Conservation (phyloP, 2,888 invertebrate genomes). For the Cheilosia soror region DNA sequence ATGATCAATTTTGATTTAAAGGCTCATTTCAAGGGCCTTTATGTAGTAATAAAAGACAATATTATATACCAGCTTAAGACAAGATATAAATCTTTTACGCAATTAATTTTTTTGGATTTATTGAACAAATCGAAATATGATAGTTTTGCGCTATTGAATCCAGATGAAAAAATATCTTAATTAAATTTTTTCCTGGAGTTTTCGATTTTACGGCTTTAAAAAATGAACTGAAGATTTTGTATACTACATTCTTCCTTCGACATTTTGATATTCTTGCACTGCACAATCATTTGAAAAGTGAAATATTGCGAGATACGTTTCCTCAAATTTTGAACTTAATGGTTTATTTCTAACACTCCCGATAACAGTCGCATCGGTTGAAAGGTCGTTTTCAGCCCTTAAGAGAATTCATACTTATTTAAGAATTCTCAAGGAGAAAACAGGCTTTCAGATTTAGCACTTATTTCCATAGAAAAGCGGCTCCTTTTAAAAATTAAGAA, state of each 20-base stretch:
- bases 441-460: constrained; percentile 20
- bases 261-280: constrained; percentile 25
- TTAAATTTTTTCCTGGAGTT: too few relatives aligned
- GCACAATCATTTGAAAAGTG: constrained; percentile 15
- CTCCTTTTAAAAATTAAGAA: constrained; percentile 22
- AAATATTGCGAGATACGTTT: constrained; percentile 38
- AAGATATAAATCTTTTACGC: constrained; percentile 22
- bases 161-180: constrained; percentile 8
- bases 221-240: neutral
- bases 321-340: constrained; percentile 28
- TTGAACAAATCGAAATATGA: constrained; percentile 13
- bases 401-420: constrained; percentile 29
- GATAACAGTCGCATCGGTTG: constrained; percentile 2
- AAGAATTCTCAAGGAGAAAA: constrained; percentile 33
- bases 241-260: constrained; percentile 17
- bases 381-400: constrained; percentile 25
- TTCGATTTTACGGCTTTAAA: too few relatives aligned
- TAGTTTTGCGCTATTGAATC: constrained; percentile 15
- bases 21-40: constrained; percentile 19
- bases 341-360: too few relatives aligned
- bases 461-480: constrained; percentile 23
- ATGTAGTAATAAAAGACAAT: constrained; percentile 32
- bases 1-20: constrained; percentile 31
- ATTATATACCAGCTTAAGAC: constrained; percentile 5
- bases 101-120: constrained; percentile 18